Evolutionary conservation across 2,797 vertebrate genomes (phyloP).

Genomic region (Cyclopterus lumpus): DNA sequence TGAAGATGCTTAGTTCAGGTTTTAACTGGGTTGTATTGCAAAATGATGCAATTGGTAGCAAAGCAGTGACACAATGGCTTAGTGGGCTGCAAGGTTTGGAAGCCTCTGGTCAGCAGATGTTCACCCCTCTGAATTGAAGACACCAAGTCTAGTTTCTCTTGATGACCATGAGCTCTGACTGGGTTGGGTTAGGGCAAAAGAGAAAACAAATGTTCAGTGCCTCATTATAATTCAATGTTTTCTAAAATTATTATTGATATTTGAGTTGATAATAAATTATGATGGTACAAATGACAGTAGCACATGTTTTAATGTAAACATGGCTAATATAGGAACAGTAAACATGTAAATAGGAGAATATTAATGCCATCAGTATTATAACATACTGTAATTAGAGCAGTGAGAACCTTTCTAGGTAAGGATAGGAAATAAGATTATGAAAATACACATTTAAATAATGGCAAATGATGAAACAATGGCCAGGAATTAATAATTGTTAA

Average conservation of each 20-base stretch:
- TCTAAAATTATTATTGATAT: neutral
- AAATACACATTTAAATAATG: neutral
- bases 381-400: neutral
- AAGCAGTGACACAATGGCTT: neutral
- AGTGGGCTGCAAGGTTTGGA: neutral
- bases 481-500: conserved; percentile 8
- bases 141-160: neutral
- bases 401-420: neutral
- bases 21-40: neutral
- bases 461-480: neutral
- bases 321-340: no score
- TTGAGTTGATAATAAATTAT: neutral
- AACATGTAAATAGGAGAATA: neutral
- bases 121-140: neutral
- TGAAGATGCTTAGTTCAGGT: neutral
- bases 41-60: neutral
- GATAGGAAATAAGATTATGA: neutral
- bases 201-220: neutral
- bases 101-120: neutral
- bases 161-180: neutral
- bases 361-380: neutral
- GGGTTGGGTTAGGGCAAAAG: neutral
- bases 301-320: neutral
- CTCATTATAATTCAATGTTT: neutral
- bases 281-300: neutral